Base-by-base conservation (phyloP, 2,888 invertebrate species). In the Agrochola litura region DNA sequence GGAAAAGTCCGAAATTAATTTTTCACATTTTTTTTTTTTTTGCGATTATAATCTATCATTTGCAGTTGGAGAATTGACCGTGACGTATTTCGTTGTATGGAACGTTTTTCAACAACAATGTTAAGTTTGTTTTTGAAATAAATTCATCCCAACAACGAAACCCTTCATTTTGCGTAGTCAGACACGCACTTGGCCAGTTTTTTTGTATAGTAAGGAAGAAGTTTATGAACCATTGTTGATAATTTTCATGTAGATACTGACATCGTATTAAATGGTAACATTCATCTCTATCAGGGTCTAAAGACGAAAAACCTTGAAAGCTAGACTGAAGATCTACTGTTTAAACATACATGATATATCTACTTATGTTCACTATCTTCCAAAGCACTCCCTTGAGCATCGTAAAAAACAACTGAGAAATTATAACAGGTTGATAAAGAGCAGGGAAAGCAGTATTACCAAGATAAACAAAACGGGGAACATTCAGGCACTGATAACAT, bases 341-440 rank as follows among this genome's bases (percentile, higher is more conserved):
- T 69, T 43, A 56, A 77, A 78, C 14, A 60, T 52, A 52, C 22
- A 14, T 12, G 37, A 8, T 30, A 6, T 30, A 77, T n/a, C 12
- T 46, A 54, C n/a, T 10, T 56, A 58, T 37, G 58, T 58, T 37
- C 60, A 61, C 37, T 41, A 46, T 77, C 43, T 46, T 54, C 10
- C 8, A 30, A 72, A 77, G 22, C 37, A 14, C 61, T 77, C 79
- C 52, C 77, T 37, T 9, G 61, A 14, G 77, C 9, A 46, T 46
- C 61, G 60, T 77, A 79, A 77, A 79, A 79, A 52, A 46, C 61
- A 72, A 71, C 37, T 71, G 52, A 79, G 46, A 61, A 79, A 61
- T 46, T 79, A 61, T 54, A 46, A 46, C 43, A 61, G 10, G 60
- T 61, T 12, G 16, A 46, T 71, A 54, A 61, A 52, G 49, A 43